phyloP scores from a whole-genome alignment of 2,888 invertebrate species.

The Notodonta ziczac region DNA sequence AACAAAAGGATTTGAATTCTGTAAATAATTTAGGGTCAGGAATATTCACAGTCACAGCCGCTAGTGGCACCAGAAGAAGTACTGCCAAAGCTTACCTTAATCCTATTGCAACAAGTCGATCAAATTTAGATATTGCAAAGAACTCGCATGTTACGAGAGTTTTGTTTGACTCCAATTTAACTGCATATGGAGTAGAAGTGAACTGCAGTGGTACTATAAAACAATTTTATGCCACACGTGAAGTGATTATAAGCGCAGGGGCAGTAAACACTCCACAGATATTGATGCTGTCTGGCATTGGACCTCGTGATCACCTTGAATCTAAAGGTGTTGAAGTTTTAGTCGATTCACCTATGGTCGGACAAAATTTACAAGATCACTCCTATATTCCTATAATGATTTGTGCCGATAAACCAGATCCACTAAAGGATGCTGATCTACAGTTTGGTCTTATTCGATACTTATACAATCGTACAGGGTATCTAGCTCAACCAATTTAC shows the following conservation, averaged over 20 bases:
- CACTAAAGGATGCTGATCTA: not conserved
- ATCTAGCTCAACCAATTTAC: not conserved
- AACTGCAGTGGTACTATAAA: not conserved
- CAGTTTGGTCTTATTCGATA: not conserved
- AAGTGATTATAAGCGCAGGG: not conserved
- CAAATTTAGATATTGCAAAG: slow-evolving; percentile 59
- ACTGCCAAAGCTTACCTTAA: slow-evolving; percentile 85
- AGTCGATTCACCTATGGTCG: slow-evolving; percentile 6
- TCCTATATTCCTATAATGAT: not conserved
- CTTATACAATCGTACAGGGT: not conserved
- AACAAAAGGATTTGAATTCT: slow-evolving; percentile 6
- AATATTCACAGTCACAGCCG: slow-evolving; percentile 3
- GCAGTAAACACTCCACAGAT: not conserved
- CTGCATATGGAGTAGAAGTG: slow-evolving; percentile 64
- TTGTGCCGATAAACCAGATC: not conserved
- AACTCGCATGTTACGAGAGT: slow-evolving; percentile 77
- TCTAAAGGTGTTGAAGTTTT: not conserved
- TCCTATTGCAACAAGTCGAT: slow-evolving; percentile 29
- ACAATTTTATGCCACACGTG: not conserved
- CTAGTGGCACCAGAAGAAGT: slow-evolving; percentile 3
- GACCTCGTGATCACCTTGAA: slow-evolving; percentile 1
- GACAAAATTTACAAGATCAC: slow-evolving; percentile 4
- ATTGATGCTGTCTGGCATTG: slow-evolving; percentile 1
- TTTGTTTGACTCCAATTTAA: slow-evolving; percentile 68
- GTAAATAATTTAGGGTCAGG: slow-evolving; percentile 8